Base-by-base conservation (phyloP, 1,140 invertebrate genomes). In the Trichonephila clavata region DNA sequence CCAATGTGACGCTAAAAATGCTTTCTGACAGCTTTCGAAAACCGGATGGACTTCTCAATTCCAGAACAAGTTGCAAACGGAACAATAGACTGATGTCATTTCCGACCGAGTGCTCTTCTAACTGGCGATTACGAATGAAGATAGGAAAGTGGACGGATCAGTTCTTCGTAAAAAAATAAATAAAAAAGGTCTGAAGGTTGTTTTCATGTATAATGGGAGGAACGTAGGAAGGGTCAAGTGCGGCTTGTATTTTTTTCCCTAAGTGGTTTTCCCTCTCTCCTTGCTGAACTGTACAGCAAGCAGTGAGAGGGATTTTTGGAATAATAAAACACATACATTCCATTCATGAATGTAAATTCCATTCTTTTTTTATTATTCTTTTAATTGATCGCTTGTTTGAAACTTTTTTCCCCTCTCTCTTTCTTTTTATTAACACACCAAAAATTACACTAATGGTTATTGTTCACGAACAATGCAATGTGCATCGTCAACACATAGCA, bases 81-180 rank as follows among this genome's bases (percentile, higher is more conserved):
- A 87, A 87, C 61, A 87, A 87, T 87, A 87, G 50, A 87, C 21
- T 63, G 61, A 87, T 63, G 86, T 63, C 59, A 87, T 60, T 63
- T 87, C 86, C 86, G 81, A 83, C 81, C n/a, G 20, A 24, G 16
- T 50, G 81, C 8, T 83, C 81, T 83, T 83, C 81, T 21, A 57
- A 83, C 43, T 14, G 50, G 81, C 81, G 81, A 83, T 83, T 83
- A 83, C 81, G 50, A 83, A 20, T n/a, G 81, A 20, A 32, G 81
- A 83, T 83, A 83, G 20, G 81, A 20, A 83, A 83, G 43, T 83
- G 43, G 50, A 20, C n/a, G 21, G 39, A 57, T 83, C 81, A 24
- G 14, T 43, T 21, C 27, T 43, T 83, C 81, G 13, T n/a, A 57
- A 18, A 57, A 83, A 24, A 81, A 81, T 39, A 81, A 83, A 24